These are phyloP conservation scores for Agelastica alni DNA, from an alignment of 2,888 invertebrate species.

Conservation along the genomic window DNA sequence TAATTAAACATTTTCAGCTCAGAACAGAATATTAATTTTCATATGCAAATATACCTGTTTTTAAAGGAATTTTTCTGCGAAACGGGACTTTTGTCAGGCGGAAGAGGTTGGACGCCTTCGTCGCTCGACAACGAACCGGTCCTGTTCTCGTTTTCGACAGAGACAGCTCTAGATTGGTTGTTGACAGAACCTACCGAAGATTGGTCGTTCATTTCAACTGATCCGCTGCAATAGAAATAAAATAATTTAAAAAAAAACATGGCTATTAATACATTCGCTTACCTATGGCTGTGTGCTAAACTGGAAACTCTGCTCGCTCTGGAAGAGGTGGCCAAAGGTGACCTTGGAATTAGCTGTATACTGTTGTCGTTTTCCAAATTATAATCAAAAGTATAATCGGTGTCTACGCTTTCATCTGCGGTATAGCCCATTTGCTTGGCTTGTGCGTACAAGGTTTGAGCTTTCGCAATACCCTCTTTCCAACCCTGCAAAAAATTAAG, in stretches of 20 bases:
- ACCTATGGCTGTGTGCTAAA: slow-evolving; percentile 75
- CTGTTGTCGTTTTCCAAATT: slow-evolving; percentile 53
- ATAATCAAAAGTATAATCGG: slow-evolving; percentile 51
- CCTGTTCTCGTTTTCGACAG: slow-evolving; percentile 66
- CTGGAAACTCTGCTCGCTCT: slow-evolving; percentile 70
- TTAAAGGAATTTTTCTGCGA: slow-evolving; percentile 54
- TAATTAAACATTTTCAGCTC: too few relatives aligned
- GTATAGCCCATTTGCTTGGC: slow-evolving; percentile 59
- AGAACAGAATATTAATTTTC: too few relatives aligned
- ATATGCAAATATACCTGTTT: slow-evolving; percentile 36
- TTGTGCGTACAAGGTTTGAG: slow-evolving; percentile 71
- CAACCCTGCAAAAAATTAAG: slow-evolving; percentile 62
- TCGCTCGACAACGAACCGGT: slow-evolving; percentile 70
- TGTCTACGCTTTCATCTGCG: slow-evolving; percentile 49
- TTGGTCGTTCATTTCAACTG: slow-evolving; percentile 69
- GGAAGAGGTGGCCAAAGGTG: slow-evolving; percentile 58
- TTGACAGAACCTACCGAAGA: slow-evolving; percentile 58
- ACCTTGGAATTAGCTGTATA: slow-evolving; percentile 52
- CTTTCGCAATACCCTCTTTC: slow-evolving; percentile 75
- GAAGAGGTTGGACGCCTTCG: slow-evolving; percentile 60
- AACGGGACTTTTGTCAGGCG: slow-evolving; percentile 56
- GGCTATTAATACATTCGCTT: slow-evolving; percentile 20
- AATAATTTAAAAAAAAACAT: too few relatives aligned
- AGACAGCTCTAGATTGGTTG: slow-evolving; percentile 61
- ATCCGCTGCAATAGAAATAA: slow-evolving; percentile 65